Conservation (phyloP, 2,113 vertebrate genomes). For the Orycteropus afer region DNA sequence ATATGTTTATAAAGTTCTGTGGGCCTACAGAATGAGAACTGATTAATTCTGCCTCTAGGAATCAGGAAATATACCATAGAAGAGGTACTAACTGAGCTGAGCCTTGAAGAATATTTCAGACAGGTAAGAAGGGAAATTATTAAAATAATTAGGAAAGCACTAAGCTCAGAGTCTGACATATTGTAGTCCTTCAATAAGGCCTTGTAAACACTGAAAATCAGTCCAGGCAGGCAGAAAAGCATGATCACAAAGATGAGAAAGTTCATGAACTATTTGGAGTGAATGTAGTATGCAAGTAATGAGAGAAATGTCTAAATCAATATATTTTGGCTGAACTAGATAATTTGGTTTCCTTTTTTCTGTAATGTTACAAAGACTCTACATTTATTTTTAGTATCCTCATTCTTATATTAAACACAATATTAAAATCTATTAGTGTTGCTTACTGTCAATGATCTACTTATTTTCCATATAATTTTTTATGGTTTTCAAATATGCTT, state of each 20-base stretch:
- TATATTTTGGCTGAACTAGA: not conserved
- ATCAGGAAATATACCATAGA: constrained; percentile 11
- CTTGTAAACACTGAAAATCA: not conserved
- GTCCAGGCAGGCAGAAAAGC: not conserved
- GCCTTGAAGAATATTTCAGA: not conserved
- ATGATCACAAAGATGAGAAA: not conserved
- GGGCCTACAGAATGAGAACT: not conserved
- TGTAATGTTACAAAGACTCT: not conserved
- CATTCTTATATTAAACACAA: not conserved
- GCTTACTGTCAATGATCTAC: not conserved
- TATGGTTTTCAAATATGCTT: not conserved
- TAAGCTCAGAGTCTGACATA: not conserved
- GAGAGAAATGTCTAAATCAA: not conserved
- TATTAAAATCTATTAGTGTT: not conserved
- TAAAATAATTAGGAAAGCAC: not conserved
- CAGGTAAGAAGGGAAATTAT: not conserved
- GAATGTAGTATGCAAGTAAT: not conserved
- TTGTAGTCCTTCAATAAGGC: not conserved
- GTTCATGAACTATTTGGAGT: not conserved
- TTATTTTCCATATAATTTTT: not conserved
- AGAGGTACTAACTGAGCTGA: not conserved
- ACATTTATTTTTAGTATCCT: not conserved
- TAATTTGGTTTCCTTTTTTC: not conserved
- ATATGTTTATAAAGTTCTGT: constrained; percentile 2
- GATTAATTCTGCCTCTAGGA: not conserved